Evolutionary conservation across 2,888 invertebrate species (phyloP).

Genomic region (Bombyx huttoni): DNA sequence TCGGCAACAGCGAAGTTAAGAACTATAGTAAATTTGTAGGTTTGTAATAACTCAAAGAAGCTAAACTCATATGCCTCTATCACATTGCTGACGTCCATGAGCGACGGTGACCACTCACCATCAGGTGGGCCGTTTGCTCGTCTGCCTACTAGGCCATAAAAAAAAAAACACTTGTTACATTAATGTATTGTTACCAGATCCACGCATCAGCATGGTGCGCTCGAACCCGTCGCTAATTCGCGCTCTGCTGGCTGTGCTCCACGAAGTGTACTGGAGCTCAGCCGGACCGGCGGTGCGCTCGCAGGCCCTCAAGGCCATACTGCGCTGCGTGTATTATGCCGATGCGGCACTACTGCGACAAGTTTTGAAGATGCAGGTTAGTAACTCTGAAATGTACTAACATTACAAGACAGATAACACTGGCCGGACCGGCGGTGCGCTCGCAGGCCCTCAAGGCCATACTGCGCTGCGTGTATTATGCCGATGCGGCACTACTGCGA

Average conservation of each 20-base stretch:
- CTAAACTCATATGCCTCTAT: too few species aligned
- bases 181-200: constrained; percentile 25
- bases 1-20: too few species aligned
- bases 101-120: too few species aligned
- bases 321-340: constrained; percentile 97
- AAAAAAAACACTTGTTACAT: not conserved
- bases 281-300: constrained; percentile 98
- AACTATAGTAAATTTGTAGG: too few species aligned
- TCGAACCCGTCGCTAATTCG: constrained; percentile 72
- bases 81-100: too few species aligned
- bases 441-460: constrained; percentile 93
- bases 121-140: not conserved
- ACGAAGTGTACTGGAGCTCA: constrained; percentile 98
- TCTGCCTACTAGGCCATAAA: not conserved
- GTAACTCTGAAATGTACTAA: too few species aligned
- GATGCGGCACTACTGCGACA: constrained; percentile 87
- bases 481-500: constrained; percentile 87
- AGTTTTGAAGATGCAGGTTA: constrained; percentile 75
- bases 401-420: too few species aligned
- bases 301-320: constrained; percentile 94
- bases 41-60: too few species aligned
- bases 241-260: constrained; percentile 93
- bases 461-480: constrained; percentile 96
- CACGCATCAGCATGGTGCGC: constrained; percentile 60
- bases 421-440: constrained; percentile 88